These are phyloP conservation scores for Narcine bancroftii DNA, from an alignment of 2,113 vertebrate genomes.

Conservation along the genomic window DNA sequence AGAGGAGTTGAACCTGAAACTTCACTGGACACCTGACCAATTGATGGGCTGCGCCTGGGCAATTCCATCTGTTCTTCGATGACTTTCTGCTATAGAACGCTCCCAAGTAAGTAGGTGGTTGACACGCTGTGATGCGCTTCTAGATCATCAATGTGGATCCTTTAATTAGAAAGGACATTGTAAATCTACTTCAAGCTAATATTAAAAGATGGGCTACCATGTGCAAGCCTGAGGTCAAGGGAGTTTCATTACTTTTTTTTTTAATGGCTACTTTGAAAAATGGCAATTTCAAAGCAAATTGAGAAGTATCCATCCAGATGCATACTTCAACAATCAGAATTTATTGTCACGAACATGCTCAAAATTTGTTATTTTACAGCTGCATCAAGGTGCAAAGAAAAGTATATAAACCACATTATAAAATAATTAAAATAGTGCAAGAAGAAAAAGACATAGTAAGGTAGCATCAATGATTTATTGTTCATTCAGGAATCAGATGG, in stretches of 20 bases:
- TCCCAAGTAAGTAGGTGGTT: not conserved
- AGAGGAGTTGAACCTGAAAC: constrained; percentile 46
- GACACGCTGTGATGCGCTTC: not conserved
- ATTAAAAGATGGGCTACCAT: not conserved
- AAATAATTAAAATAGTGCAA: too few relatives aligned
- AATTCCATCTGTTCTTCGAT: constrained; percentile 47
- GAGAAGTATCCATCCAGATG: too few relatives aligned
- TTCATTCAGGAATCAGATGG: too few relatives aligned
- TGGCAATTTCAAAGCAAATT: too few relatives aligned
- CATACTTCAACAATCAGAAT: too few relatives aligned
- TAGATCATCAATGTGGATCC: not conserved
- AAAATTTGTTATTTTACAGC: too few relatives aligned
- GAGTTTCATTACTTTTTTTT: not conserved
- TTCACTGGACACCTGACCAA: constrained; percentile 43
- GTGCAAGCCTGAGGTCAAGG: not conserved
- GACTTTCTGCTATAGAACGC: constrained; percentile 41
- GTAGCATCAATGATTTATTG: too few relatives aligned
- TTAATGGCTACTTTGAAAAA: not conserved
- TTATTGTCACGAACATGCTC: too few relatives aligned
- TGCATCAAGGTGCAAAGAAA: too few relatives aligned
- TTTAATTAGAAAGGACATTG: not conserved
- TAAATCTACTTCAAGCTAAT: too few relatives aligned
- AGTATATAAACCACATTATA: too few relatives aligned
- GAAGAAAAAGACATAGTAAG: too few relatives aligned
- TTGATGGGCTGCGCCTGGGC: constrained; percentile 47